A percentile compares a stretch with the other conserved stretches of the same genome.
These are phyloP conservation scores for Raja brachyura DNA, from an alignment of 2,113 vertebrate genomes.

Conservation along the genomic window DNA sequence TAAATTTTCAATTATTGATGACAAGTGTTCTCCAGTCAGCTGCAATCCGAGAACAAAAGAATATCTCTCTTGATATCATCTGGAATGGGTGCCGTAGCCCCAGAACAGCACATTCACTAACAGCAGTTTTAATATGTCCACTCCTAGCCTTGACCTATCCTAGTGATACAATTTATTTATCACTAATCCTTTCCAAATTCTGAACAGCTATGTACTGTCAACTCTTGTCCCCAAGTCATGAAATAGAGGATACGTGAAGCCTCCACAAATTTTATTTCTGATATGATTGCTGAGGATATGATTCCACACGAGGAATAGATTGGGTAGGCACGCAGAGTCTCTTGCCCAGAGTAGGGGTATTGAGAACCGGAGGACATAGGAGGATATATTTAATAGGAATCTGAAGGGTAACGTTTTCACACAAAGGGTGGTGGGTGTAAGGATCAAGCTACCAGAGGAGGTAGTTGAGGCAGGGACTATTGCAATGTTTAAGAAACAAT, in stretches of 20 bases:
- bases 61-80: not conserved
- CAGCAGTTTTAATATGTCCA: not conserved
- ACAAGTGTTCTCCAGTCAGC: not conserved
- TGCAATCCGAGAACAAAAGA: not conserved
- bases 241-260: not conserved
- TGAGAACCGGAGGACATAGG: no score
- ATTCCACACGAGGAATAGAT: no score
- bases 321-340: no score
- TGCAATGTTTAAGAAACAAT: no score
- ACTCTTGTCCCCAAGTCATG: not conserved
- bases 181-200: not conserved
- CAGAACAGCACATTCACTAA: not conserved
- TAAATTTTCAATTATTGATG: not conserved
- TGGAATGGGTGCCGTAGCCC: not conserved
- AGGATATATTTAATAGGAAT: no score
- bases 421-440: no score
- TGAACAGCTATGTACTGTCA: not conserved
- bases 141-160: not conserved
- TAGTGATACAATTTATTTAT: not conserved
- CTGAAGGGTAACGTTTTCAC: no score
- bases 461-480: no score
- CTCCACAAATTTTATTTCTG: not conserved
- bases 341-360: no score
- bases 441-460: no score
- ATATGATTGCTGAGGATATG: not conserved